Base-by-base conservation (phyloP, 2,797 vertebrate genomes). In the Sebastes alutus region DNA sequence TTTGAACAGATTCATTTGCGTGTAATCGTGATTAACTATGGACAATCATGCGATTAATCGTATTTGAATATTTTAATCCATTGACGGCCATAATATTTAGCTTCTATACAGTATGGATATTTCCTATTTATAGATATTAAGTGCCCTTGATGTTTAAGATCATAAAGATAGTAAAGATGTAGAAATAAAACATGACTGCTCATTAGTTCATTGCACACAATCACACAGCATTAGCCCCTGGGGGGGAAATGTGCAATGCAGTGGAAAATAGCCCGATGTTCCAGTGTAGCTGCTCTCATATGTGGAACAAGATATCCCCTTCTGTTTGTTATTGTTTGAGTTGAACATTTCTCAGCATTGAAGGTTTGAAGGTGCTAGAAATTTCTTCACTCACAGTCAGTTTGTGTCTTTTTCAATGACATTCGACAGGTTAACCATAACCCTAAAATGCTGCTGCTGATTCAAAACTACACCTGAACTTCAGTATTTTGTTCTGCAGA, bases 201-300 rank as follows among this genome's bases (percentile, higher is more conserved):
- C 81, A 72, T 85, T 87, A 90, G 75, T 55, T 85, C 30, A 63
- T n/a, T 64, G 75, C 74, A 81, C 80, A 70, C 12, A 42, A 56
- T 71, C 10, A 3, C 49, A 4, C 54, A 30, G 52, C 25, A 63
- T 52, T 60, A 72, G 72, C 35, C 76, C 86, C 72, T 12, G 46
- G 73, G 35, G 35, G 80, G 46, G 42, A 5, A 67, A 46, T 46
- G 49, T 67, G 72, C 38, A 76, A 5, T n/a, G 6, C 55, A 55
- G 62, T 32, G 32, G 65, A 58, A 81, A 82, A 82, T 66, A 78
- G 42, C 22, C 10, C 2, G 25, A 82, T 77, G 75, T 81, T 84
- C 46, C 61, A 23, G 29, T 67, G 72, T 65, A 62, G 72, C 66
- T 52, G 64, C 32, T 74, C 72, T 81, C 59, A 38, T 29, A 65